Percentiles rank a stretch among this genome's conserved stretches.
Conservation (phyloP, 2,888 invertebrate genomes). For the Mesochorus sp. region DNA sequence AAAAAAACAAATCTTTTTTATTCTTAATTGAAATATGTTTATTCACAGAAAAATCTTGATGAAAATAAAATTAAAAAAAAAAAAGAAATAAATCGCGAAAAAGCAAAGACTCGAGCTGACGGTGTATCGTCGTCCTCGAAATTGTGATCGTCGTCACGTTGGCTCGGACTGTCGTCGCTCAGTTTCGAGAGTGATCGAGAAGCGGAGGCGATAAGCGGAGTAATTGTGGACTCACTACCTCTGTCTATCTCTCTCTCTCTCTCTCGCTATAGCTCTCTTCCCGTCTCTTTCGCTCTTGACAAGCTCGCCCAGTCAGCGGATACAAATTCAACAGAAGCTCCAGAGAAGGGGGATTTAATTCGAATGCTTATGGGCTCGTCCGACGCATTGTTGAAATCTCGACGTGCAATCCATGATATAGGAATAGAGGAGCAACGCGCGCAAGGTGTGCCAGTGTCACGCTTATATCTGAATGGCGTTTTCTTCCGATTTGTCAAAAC, state of each 20-base stretch:
- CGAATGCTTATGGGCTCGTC: slow-evolving; percentile 61
- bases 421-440: slow-evolving; percentile 10
- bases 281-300: slow-evolving; percentile 30
- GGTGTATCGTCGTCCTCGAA: not conserved
- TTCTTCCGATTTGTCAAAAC: not conserved
- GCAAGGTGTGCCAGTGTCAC: slow-evolving; percentile 45
- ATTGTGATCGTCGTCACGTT: slow-evolving; percentile 33
- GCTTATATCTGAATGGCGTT: not conserved
- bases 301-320: slow-evolving; percentile 61
- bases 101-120: slow-evolving; percentile 1
- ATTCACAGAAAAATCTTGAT: not conserved
- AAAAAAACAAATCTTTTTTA: too few species aligned
- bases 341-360: slow-evolving; percentile 57
- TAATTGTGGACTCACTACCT: slow-evolving; percentile 66
- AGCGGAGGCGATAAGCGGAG: slow-evolving; percentile 67
- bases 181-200: slow-evolving; percentile 64
- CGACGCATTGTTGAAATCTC: slow-evolving; percentile 61
- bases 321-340: slow-evolving; percentile 60
- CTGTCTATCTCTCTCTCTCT: slow-evolving; percentile 30
- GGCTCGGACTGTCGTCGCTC: slow-evolving; percentile 53
- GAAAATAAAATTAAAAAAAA: not conserved
- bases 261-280: slow-evolving; percentile 49
- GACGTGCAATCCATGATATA: slow-evolving; percentile 42
- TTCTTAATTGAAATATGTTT: not conserved
- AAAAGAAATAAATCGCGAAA: not conserved